Percentiles rank a stretch among this genome's conserved stretches.
phyloP scores from a whole-genome alignment of 2,888 invertebrate species.

The Nymphalis polychloros region DNA sequence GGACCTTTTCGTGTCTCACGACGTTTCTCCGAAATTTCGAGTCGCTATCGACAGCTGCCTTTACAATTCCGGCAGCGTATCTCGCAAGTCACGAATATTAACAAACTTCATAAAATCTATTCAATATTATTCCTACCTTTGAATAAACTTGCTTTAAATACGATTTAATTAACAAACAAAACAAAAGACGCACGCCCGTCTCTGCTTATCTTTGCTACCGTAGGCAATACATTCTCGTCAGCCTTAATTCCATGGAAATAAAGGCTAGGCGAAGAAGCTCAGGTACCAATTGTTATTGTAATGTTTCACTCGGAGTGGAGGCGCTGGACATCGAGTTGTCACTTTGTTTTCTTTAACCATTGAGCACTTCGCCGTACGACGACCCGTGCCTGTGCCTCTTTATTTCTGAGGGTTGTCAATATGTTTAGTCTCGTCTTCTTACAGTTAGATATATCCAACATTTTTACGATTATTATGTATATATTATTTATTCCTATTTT shows the following conservation, averaged over 20 bases:
- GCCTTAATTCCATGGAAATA: conserved; percentile 50
- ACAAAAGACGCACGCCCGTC: conserved; percentile 43
- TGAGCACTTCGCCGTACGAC: conserved; percentile 64
- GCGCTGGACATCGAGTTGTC: conserved; percentile 73
- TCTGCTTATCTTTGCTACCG: conserved; percentile 30
- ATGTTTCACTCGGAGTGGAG: conserved; percentile 62
- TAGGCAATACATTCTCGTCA: conserved; percentile 36
- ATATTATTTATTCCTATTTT: no score
- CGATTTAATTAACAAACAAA: conserved; percentile 67
- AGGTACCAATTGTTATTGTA: conserved; percentile 68
- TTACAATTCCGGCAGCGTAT: conserved; percentile 13
- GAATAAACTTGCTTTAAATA: conserved; percentile 37
- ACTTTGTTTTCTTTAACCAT: conserved; percentile 76
- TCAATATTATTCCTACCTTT: conserved; percentile 20
- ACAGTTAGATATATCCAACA: background rate
- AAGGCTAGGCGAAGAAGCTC: conserved; percentile 39
- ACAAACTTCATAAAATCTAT: conserved; percentile 20
- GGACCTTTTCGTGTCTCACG: conserved; percentile 49
- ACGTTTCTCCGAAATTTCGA: conserved; percentile 42
- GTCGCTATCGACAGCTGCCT: conserved; percentile 22
- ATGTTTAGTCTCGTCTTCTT: background rate
- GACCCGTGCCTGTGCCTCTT: conserved; percentile 61
- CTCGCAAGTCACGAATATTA: conserved; percentile 37
- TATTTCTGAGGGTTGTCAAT: conserved; percentile 54
- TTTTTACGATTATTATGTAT: background rate